A percentile compares a stretch with the other conserved stretches of the same genome.
Conservation (phyloP, 35 echinoderm and acorn worm species). For the Strongylocentrotus purpuratus region DNA sequence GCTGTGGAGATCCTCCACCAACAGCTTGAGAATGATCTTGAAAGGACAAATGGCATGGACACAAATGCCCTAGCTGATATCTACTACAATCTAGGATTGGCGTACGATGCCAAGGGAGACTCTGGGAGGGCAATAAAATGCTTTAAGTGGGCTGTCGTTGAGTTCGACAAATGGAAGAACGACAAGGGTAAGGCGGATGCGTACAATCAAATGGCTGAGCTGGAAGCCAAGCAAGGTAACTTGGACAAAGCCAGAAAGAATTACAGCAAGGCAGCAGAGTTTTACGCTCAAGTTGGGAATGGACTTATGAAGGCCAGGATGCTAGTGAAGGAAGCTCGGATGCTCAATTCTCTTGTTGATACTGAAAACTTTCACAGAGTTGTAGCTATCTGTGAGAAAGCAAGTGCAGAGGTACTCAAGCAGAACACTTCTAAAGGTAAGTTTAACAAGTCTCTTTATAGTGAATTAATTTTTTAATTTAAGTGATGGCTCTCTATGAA, state of each 20-base stretch:
- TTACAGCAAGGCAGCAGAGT: conserved; percentile 27
- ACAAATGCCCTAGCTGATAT: conserved; percentile 37
- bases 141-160: conserved; percentile 27
- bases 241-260: conserved; percentile 17
- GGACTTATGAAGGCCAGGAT: conserved; percentile 40
- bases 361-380: conserved; percentile 7
- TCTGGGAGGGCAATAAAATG: conserved; percentile 9
- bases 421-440: conserved; percentile 14
- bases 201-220: conserved; percentile 31
- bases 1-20: conserved; percentile 21
- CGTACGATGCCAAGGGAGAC: conserved; percentile 44
- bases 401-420: neutral
- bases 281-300: neutral
- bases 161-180: conserved; percentile 44
- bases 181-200: conserved; percentile 31
- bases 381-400: neutral
- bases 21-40: conserved; percentile 20
- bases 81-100: conserved; percentile 50
- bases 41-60: conserved; percentile 29
- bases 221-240: conserved; percentile 2
- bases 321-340: conserved; percentile 39
- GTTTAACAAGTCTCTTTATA: neutral
- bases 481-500: neutral
- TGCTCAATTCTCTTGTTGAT: conserved; percentile 14
- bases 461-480: neutral